Conservation (phyloP, 2,113 vertebrate genomes). For the Caloenas nicobarica region DNA sequence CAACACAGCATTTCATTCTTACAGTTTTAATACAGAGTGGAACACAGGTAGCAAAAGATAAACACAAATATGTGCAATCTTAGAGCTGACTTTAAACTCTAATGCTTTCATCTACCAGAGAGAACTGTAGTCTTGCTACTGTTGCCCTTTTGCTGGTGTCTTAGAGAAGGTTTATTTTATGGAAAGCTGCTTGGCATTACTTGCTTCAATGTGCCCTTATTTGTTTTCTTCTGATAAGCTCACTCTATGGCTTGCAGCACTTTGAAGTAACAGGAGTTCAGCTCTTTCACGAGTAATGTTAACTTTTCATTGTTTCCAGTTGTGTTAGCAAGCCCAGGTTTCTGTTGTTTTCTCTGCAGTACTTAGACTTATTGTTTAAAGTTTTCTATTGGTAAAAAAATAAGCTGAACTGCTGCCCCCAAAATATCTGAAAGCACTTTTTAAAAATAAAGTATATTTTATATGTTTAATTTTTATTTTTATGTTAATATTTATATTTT, state of each 20-base stretch:
- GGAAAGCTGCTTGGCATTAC: background rate
- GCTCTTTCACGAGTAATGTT: background rate
- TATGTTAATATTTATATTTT: too few species aligned
- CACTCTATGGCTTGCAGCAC: background rate
- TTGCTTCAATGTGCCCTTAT: background rate
- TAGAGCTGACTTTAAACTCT: background rate
- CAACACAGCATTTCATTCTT: background rate
- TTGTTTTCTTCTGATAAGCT: background rate
- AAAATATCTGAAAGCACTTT: background rate
- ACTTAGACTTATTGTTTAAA: background rate
- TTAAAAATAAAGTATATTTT: background rate
- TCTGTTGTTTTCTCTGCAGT: background rate
- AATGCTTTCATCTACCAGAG: background rate
- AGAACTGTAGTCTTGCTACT: background rate
- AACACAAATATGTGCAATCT: background rate
- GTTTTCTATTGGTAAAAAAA: background rate
- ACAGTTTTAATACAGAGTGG: background rate
- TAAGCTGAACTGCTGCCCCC: background rate
- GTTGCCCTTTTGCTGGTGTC: conserved; percentile 48
- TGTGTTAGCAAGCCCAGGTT: background rate
- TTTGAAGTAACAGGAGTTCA: conserved; percentile 6
- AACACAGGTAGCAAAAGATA: background rate
- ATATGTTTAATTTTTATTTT: background rate
- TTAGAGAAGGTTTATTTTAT: background rate
- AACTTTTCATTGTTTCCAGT: background rate